Evolutionary conservation across 1,140 invertebrate genomes (phyloP), one percentile per base, ranked within the genome.

Genomic region (Marisa cornuarietis): DNA sequence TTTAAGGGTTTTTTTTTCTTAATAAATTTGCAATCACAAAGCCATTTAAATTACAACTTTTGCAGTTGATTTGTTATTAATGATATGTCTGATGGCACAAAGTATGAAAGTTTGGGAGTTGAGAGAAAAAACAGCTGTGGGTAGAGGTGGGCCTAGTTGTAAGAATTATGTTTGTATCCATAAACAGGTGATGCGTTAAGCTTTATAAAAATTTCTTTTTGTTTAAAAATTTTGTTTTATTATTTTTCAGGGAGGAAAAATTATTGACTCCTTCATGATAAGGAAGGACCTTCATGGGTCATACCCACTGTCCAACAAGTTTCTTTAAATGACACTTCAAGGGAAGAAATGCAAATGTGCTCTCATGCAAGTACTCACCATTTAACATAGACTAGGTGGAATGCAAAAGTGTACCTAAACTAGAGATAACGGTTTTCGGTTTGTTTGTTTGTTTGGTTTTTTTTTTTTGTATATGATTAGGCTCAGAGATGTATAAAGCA

Each of bases 231-330:
- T 24, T 69, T 54, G 24, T 58, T 26, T 75, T 42, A 31, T 9
- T 20, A 26, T 63, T 63, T 86, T 87, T 79, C 82, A 88, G 88
- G 81, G 79, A 79, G 88, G 87, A 54, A 82, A 80, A 24, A 81
- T 88, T 31, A 87, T 88, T 62, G 88, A 88, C 76, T 83, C 83
- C 26, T 51, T 89, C n/a, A 81, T 62, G 82, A 66, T 88, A 31
- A 85, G 87, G 24, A 89, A 87, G 79, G 83, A 87, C 42, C 79
- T 79, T 26, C 87, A 89, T 83, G 86, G 86, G 42, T 75, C 85
- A 42, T 87, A 85, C 63, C 52, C 73, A 63, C 52, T 42, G 13
- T n/a, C 20, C 58, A 54, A 69, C 49, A 51, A 26, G 24, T 22
- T 22, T 63, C 9, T 51, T 31, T 14, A n/a, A 74, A 54, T 26